phyloP scores from a whole-genome alignment of 1,140 invertebrate genomes.

The Pomacea maculata region DNA sequence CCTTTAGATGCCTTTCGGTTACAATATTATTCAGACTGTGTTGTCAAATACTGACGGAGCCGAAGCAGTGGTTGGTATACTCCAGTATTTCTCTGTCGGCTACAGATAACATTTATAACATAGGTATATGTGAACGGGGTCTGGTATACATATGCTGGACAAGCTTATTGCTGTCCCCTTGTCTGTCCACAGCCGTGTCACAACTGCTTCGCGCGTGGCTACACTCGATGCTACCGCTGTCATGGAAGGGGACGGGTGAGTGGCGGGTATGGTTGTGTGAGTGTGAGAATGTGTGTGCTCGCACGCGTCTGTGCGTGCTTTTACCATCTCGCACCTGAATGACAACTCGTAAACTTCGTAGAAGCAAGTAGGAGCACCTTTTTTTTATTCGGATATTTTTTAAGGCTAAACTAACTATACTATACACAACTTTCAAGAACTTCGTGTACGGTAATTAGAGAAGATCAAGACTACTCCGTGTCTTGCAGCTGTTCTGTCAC shows the following conservation, averaged over 20 bases:
- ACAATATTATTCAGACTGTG: no score
- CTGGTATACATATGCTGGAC: not conserved
- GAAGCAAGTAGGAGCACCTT: no score
- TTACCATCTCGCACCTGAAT: not conserved
- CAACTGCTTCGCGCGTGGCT: constrained; percentile 68
- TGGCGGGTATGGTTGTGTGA: constrained; percentile 4
- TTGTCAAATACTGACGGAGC: no score
- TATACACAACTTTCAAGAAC: no score
- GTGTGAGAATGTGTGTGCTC: constrained; percentile 8
- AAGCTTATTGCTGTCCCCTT: not conserved
- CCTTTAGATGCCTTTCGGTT: no score
- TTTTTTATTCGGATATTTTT: no score
- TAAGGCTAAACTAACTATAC: no score
- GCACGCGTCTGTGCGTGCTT: not conserved
- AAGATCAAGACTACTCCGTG: not conserved
- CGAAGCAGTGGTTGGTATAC: no score
- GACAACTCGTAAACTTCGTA: not conserved
- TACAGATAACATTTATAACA: no score
- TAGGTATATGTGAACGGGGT: no score
- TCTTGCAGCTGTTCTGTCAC: constrained; percentile 36
- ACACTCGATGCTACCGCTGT: constrained; percentile 68
- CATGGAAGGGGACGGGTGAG: constrained; percentile 69
- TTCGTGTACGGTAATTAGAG: no score
- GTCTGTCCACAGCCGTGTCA: constrained; percentile 65
- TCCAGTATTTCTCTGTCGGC: no score